phyloP scores from a whole-genome alignment of 1,140 invertebrate species.

The Holotrichia oblita region DNA sequence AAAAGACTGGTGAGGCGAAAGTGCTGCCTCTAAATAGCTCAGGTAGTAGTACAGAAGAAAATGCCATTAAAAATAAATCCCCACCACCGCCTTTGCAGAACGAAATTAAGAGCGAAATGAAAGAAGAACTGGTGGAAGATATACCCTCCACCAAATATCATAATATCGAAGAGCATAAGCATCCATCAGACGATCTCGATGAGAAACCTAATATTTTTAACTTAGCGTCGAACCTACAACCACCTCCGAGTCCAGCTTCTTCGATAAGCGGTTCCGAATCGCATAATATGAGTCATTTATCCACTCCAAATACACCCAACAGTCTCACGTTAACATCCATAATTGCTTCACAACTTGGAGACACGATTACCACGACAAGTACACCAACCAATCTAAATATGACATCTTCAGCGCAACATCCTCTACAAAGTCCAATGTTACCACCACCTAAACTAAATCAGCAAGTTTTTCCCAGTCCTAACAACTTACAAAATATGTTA shows the following conservation, averaged over 20 bases:
- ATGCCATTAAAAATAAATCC: conserved; percentile 60
- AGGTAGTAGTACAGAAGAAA: conserved; percentile 63
- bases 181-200: conserved; percentile 29
- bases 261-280: conserved; percentile 64
- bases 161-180: conserved; percentile 49
- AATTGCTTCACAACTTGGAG: conserved; percentile 72
- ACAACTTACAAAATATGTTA: conserved; percentile 68
- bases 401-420: conserved; percentile 62
- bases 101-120: conserved; percentile 69
- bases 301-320: conserved; percentile 66
- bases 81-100: conserved; percentile 57
- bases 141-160: conserved; percentile 48
- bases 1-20: conserved; percentile 98
- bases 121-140: conserved; percentile 64
- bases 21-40: conserved; percentile 75
- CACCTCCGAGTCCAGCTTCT: conserved; percentile 68
- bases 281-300: conserved; percentile 61
- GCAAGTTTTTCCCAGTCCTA: conserved; percentile 73
- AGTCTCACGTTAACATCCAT: conserved; percentile 73
- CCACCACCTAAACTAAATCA: conserved; percentile 78
- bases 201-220: conserved; percentile 65
- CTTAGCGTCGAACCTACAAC: conserved; percentile 60
- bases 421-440: conserved; percentile 71
- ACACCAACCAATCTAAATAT: conserved; percentile 63
- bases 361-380: conserved; percentile 68